Evolutionary conservation across 2,888 invertebrate species (phyloP).

Genomic region (Hirtodrosophila alboralis): DNA sequence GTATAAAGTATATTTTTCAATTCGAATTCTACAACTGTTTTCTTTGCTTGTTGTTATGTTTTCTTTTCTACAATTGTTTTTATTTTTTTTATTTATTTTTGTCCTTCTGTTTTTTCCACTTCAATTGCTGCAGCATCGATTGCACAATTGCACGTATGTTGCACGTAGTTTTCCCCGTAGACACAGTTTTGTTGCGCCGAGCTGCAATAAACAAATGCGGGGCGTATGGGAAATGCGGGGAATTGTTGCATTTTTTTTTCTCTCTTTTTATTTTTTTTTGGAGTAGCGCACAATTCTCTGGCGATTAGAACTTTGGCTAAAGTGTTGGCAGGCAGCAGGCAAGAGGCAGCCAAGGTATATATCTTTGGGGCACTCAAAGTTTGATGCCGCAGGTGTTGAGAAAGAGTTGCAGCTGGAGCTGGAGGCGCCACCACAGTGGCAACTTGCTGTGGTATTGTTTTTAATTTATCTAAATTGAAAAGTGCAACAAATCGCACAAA

Average conservation of each 20-base stretch:
- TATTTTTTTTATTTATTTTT: slow-evolving; percentile 6
- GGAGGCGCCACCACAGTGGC: slow-evolving; percentile 21
- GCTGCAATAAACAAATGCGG: slow-evolving; percentile 59
- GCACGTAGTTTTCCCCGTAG: slow-evolving; percentile 38
- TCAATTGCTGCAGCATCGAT: slow-evolving; percentile 70
- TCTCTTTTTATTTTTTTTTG: no score
- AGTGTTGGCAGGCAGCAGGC: slow-evolving; percentile 66
- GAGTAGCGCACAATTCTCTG: slow-evolving; percentile 51
- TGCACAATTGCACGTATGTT: slow-evolving; percentile 49
- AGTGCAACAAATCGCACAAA: slow-evolving; percentile 77
- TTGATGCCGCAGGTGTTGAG: slow-evolving; percentile 27
- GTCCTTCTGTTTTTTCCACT: slow-evolving; percentile 53
- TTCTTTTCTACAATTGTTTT: no score
- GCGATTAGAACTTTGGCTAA: slow-evolving; percentile 64
- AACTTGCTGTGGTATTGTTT: slow-evolving; percentile 70
- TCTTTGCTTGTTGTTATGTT: no score
- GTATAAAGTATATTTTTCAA: no score
- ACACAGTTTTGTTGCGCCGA: slow-evolving; percentile 45
- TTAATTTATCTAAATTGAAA: slow-evolving; percentile 79
- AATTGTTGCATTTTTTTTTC: no score
- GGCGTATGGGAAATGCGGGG: not conserved
- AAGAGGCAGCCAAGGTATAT: slow-evolving; percentile 46
- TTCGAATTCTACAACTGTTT: no score
- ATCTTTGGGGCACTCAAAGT: slow-evolving; percentile 42
- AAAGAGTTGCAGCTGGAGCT: no score